Evolutionary conservation across 2,888 invertebrate species (phyloP), one percentile per base, ranked within the genome.

Genomic region (Plemyria rubiginata): DNA sequence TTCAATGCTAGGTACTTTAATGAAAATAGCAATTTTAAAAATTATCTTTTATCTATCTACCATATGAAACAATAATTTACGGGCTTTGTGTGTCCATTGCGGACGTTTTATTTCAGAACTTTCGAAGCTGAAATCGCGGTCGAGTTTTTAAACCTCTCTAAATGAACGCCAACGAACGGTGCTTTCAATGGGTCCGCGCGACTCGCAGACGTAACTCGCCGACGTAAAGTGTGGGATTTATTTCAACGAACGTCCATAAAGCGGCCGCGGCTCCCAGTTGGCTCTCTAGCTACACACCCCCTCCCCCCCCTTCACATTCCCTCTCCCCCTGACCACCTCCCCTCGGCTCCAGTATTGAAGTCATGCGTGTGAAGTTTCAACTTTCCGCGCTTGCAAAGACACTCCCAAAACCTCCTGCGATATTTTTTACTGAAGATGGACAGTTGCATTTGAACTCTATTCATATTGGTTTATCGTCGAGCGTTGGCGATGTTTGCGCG

Each of bases 161-260:
- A 36, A 43, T 15, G 15, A 15, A 15, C 3, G 7, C 15, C 4
- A 8, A 22, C n/a, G 22, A 11, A 28, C 12, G n/a, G 48, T 29
- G 28, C 22, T 28, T 48, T 29, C 11, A 29, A 29, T 13, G 7
- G 1, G 22, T 49, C 29, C 13, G 13, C 32, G 9, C 49, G 13
- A 32, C 8, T 13, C 29, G 13, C 13, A 13, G 13, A 32, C 32
- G 29, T 32, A 29, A 49, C 32, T 32, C 29, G 28, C 28, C 22
- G 41, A 13, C 41, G 9, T 53, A 43, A 53, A 53, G 29, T 40
- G 53, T 4, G n/a, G 53, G 15, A 53, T 53, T 43, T 53, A 53
- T 53, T 29, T 29, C 11, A 13, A 43, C 9, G 9, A 13, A 8
- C 9, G 13, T 28, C 49, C 13, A 49, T 49, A 49, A 49, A 49